Conservation (phyloP, 2,888 invertebrate genomes). For the Acanthopleura granulata region DNA sequence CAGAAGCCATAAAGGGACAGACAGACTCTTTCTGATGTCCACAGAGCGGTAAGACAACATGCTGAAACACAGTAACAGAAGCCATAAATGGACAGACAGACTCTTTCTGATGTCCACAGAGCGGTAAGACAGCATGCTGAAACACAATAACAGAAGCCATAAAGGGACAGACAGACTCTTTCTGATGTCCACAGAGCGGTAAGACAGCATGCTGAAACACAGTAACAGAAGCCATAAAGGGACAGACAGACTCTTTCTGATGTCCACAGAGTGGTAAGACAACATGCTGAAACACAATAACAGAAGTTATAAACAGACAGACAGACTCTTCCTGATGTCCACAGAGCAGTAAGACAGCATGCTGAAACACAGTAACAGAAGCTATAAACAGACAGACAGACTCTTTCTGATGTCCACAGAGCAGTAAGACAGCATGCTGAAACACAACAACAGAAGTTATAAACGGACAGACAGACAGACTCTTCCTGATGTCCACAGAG, state of each 20-base stretch:
- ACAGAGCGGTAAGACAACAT: conserved; percentile 97
- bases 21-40: conserved; percentile 94
- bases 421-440: conserved; percentile 91
- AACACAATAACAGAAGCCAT: no score
- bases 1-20: no score
- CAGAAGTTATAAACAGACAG: no score
- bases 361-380: no score
- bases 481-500: conserved; percentile 97
- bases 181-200: conserved; percentile 95
- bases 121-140: conserved; percentile 91
- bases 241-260: conserved; percentile 92
- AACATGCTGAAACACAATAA: conserved; percentile 89
- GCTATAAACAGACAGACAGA: no score
- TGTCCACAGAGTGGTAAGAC: conserved; percentile 96
- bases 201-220: conserved; percentile 89
- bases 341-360: conserved; percentile 97
- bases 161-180: no score
- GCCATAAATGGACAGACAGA: no score
- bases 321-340: conserved; percentile 94
- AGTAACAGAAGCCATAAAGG: no score
- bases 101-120: conserved; percentile 98
- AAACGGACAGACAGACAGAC: no score
- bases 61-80: conserved; percentile 74
- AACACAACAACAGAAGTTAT: no score
- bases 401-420: conserved; percentile 98